Base-by-base conservation (phyloP, 1,140 invertebrate species). In the Leptoteleia sp. region DNA sequence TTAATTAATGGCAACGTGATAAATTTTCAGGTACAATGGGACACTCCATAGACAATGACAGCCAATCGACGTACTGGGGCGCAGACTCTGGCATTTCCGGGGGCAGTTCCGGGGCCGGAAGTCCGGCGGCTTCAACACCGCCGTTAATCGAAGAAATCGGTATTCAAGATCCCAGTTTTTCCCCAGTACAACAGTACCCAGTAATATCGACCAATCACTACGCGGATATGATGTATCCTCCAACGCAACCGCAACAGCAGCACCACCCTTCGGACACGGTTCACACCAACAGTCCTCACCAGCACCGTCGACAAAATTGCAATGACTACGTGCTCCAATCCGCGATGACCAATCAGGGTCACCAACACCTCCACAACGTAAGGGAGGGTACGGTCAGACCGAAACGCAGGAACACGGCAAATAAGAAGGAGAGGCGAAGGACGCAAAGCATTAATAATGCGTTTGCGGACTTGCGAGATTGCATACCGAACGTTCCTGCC, bases 391-490 rank as follows among this genome's bases (percentile, higher is more conserved):
- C 62, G 0, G 52, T 82, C 1, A 85, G 86, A 12, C 88, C 88
- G 0, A 95, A 95, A 79, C 89, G 94, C 31, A 85, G 94, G 38
- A 94, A 93, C 52, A 96, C 94, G 0, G 95, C 97, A 19, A 99
- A 99, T 86, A 97, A 97, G 88, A 99, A 99, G 86, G 97, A 99
- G 86, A 88, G 97, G 33, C 86, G 97, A 81, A 89, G 97, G 55
- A 99, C 97, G 0, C 95, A 96, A 87, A 97, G 95, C 76, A 98
- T 99, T 76, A 99, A 99, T 89, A 97, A 94, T 64, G 97, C 97
- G 0, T 99, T 98, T 84, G 94, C 96, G 0, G 94, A 96, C 83
- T 90, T 99, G 0, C 89, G 97, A 1, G 96, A 97, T 61, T 96
- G 96, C 85, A 99, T 99, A 80, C 98, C 98, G 0, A 98, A 98